Conservation (phyloP, 2,888 invertebrate genomes). For the Colostygia pectinataria region DNA sequence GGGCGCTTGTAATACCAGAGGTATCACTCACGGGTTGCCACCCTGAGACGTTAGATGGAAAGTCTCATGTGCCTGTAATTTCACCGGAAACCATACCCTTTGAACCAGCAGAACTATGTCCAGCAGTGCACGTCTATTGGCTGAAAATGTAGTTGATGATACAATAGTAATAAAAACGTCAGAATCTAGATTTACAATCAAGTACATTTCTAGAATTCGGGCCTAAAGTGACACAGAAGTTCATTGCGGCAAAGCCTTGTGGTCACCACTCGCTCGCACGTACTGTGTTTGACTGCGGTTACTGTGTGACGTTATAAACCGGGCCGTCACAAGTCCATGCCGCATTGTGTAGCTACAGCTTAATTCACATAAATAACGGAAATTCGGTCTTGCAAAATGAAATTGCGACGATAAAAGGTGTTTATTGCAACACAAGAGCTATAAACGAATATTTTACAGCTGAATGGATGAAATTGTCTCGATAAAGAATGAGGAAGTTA, state of each 20-base stretch:
- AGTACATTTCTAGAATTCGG: too few species aligned
- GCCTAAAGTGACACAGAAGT: neutral
- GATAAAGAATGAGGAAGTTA: conserved; percentile 7
- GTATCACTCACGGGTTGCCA: too few species aligned
- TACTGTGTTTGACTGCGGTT: conserved; percentile 1
- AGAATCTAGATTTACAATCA: too few species aligned
- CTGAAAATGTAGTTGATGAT: too few species aligned
- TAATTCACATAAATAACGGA: conserved; percentile 4
- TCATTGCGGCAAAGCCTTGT: neutral
- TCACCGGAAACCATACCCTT: too few species aligned
- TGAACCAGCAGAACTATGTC: too few species aligned
- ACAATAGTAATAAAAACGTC: too few species aligned
- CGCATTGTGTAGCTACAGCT: neutral
- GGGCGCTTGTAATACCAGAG: too few species aligned
- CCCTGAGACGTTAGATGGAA: too few species aligned
- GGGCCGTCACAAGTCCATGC: neutral
- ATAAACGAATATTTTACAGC: conserved; percentile 18
- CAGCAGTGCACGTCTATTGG: too few species aligned
- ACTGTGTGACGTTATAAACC: conserved; percentile 2
- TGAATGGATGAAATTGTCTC: conserved; percentile 7
- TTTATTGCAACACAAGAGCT: conserved; percentile 12
- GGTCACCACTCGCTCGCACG: neutral
- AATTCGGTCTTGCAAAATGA: conserved; percentile 8
- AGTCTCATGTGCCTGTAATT: too few species aligned
- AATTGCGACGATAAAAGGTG: conserved; percentile 15